phyloP scores from a whole-genome alignment of 1,140 invertebrate genomes.

The Drosophila pectinifera region DNA sequence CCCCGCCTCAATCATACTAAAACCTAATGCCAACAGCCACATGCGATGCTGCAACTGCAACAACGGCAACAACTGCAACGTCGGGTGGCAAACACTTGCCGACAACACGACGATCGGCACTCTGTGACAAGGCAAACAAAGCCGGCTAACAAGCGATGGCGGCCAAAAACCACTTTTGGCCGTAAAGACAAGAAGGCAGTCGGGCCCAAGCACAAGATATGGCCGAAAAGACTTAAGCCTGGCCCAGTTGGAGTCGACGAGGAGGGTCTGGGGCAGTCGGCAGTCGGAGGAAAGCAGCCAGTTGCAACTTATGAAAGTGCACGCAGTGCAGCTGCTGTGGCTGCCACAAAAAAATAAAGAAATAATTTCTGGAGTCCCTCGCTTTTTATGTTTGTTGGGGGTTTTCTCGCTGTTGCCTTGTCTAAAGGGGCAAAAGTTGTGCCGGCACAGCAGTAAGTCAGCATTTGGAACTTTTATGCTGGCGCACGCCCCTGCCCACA shows the following conservation, averaged over 20 bases:
- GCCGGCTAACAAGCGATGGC: slow-evolving; percentile 75
- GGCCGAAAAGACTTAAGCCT: slow-evolving; percentile 60
- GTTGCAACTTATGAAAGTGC: slow-evolving; percentile 81
- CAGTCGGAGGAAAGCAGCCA: slow-evolving; percentile 48
- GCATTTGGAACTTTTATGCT: slow-evolving; percentile 79
- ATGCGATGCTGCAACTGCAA: slow-evolving; percentile 30
- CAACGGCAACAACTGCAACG: slow-evolving; percentile 20
- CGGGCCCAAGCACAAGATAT: slow-evolving; percentile 57
- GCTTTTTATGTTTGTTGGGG: slow-evolving; percentile 8
- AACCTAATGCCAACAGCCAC: slow-evolving; percentile 54
- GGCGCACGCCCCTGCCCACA: slow-evolving; percentile 59
- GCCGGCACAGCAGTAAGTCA: slow-evolving; percentile 71
- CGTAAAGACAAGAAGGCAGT: slow-evolving; percentile 56
- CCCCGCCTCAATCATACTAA: slow-evolving; percentile 26
- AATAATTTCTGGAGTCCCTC: slow-evolving; percentile 50
- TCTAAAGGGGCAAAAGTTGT: slow-evolving; percentile 53
- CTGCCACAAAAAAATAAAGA: slow-evolving; percentile 66
- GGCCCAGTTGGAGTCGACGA: slow-evolving; percentile 23
- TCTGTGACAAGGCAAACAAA: slow-evolving; percentile 69
- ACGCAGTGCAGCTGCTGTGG: slow-evolving; percentile 59
- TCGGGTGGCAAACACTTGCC: slow-evolving; percentile 9
- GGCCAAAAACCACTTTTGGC: slow-evolving; percentile 72
- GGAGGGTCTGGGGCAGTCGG: background rate
- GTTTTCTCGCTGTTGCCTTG: slow-evolving; percentile 25
- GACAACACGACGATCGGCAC: slow-evolving; percentile 48